Evolutionary conservation across 64 coral and sea anemone genomes (phyloP).

Genomic region (Orbicella faveolata): DNA sequence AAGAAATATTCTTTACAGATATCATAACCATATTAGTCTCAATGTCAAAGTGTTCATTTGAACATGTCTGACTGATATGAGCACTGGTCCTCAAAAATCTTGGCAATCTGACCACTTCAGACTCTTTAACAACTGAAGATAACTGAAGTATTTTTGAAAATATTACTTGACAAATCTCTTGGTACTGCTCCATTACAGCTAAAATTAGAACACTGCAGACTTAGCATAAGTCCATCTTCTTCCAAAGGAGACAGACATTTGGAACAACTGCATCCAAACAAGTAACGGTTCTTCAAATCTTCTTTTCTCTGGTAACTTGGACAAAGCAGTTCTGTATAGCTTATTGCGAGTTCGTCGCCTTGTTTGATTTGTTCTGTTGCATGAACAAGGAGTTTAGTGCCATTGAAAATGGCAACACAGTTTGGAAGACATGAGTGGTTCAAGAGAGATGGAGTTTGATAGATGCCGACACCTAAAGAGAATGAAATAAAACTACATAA

Average conservation of each 20-base stretch:
- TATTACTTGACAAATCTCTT: neutral
- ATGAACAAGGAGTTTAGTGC: constrained; percentile 43
- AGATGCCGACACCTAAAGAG: constrained; percentile 81
- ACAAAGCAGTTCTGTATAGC: constrained; percentile 84
- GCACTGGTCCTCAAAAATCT: neutral
- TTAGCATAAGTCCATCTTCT: constrained; percentile 67
- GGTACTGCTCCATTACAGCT: constrained; percentile 40
- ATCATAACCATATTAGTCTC: too few species aligned
- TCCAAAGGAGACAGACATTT: constrained; percentile 52
- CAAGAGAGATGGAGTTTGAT: constrained; percentile 43
- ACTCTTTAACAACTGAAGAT: too few species aligned
- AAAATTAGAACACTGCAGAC: constrained; percentile 52
- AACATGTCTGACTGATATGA: too few species aligned
- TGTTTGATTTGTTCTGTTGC: constrained; percentile 56
- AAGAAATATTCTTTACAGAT: too few species aligned
- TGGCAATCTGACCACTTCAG: neutral
- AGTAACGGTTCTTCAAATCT: constrained; percentile 79
- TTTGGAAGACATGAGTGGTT: constrained; percentile 98
- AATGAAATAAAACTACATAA: neutral
- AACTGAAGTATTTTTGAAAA: neutral
- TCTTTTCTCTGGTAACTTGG: constrained; percentile 68
- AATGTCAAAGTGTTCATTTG: too few species aligned
- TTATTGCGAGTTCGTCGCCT: constrained; percentile 90
- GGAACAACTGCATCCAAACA: constrained; percentile 73
- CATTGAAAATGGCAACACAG: constrained; percentile 79